Conservation (phyloP, 1,140 invertebrate species). For the Drosophila yakuba region DNA sequence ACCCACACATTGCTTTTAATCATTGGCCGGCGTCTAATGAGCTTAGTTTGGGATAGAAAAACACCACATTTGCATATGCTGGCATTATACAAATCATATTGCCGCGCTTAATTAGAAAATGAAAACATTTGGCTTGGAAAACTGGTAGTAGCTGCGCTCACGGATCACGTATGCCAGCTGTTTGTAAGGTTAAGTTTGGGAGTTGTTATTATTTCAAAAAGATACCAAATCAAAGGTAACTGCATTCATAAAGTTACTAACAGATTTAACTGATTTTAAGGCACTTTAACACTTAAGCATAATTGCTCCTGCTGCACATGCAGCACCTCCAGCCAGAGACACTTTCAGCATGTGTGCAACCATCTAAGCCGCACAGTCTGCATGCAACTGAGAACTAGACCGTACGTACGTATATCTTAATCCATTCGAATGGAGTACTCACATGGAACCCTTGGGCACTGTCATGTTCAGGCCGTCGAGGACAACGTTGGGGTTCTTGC, state of each 20-base stretch:
- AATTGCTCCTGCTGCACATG: not conserved
- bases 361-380: not conserved
- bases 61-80: conserved; percentile 15
- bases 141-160: not conserved
- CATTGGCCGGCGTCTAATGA: conserved; percentile 15
- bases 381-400: not conserved
- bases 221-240: no score
- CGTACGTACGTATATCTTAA: not conserved
- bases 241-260: no score
- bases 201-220: not conserved
- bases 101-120: conserved; percentile 7
- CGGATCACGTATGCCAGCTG: conserved; percentile 1
- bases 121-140: conserved; percentile 3
- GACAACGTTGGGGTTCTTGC: conserved; percentile 93
- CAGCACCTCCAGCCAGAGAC: not conserved
- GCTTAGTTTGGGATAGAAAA: conserved; percentile 24
- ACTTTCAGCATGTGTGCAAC: not conserved
- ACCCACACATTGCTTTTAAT: conserved; percentile 20
- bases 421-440: conserved; percentile 85
- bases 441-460: conserved; percentile 96
- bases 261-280: not conserved
- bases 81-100: conserved; percentile 23
- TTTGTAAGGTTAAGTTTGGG: not conserved
- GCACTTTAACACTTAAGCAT: not conserved
- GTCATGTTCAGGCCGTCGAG: conserved; percentile 95